phyloP scores from a whole-genome alignment of 2,797 vertebrate species.

The Australoheros facetus region DNA sequence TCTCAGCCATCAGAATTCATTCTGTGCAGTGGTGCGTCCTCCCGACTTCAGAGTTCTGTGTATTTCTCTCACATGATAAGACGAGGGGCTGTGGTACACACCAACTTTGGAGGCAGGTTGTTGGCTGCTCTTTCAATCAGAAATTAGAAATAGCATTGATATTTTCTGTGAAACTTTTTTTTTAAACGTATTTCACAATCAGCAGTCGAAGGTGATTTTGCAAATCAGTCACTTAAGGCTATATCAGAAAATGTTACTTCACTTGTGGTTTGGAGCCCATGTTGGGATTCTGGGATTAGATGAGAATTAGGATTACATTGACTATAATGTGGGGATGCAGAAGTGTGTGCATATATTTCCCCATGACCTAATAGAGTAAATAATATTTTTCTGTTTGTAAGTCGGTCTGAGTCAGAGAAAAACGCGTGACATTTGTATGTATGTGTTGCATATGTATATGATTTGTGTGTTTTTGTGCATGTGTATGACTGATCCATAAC shows the following conservation, averaged over 20 bases:
- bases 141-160: not conserved
- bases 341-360: not conserved
- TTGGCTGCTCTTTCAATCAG: not conserved
- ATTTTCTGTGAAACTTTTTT: not conserved
- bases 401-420: not conserved
- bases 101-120: not conserved
- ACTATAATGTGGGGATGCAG: slow-evolving; percentile 16
- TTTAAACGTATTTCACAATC: not conserved
- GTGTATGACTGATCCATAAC: slow-evolving; percentile 52
- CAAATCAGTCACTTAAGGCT: slow-evolving; percentile 45
- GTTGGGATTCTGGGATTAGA: slow-evolving; percentile 66
- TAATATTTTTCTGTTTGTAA: not conserved
- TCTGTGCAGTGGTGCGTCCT: not conserved
- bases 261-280: slow-evolving; percentile 65
- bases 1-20: not conserved
- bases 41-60: not conserved
- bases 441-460: not conserved
- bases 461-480: not conserved
- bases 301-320: slow-evolving; percentile 35
- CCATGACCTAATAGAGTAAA: not conserved
- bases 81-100: not conserved
- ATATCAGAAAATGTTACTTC: slow-evolving; percentile 51
- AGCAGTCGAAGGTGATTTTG: not conserved
- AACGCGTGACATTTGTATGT: not conserved
- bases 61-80: not conserved